A percentile compares a stretch with the other conserved stretches of the same genome.
phyloP scores from a whole-genome alignment of 1,140 invertebrate species.

The Apis laboriosa region DNA sequence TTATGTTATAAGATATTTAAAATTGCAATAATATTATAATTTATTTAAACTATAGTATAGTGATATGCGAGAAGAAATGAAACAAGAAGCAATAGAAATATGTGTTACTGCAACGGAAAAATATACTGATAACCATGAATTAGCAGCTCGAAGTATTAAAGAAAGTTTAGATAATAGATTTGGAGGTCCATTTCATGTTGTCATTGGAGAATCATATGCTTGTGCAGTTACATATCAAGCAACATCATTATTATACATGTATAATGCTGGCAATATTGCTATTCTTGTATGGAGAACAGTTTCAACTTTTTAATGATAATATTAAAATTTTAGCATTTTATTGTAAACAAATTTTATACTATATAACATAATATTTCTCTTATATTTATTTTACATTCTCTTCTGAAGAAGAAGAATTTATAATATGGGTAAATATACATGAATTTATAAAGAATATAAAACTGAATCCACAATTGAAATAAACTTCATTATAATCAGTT shows the following conservation, averaged over 20 bases:
- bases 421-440: not conserved
- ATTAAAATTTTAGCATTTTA: not conserved
- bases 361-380: not conserved
- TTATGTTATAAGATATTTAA: not conserved
- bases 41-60: slow-evolving; percentile 82
- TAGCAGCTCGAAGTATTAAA: slow-evolving; percentile 93
- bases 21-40: not conserved
- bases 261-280: slow-evolving; percentile 94
- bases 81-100: slow-evolving; percentile 92
- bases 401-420: not conserved
- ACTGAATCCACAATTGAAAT: not conserved
- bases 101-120: slow-evolving; percentile 96
- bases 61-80: slow-evolving; percentile 96
- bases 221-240: slow-evolving; percentile 95
- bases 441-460: not conserved
- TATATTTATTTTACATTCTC: not conserved
- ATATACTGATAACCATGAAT: slow-evolving; percentile 89
- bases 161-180: slow-evolving; percentile 97
- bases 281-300: slow-evolving; percentile 92
- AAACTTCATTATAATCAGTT: not conserved
- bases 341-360: not conserved
- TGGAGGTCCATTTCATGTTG: slow-evolving; percentile 94
- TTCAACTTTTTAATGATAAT: slow-evolving; percentile 52
- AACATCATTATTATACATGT: slow-evolving; percentile 94
- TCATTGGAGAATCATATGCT: slow-evolving; percentile 96